Evolutionary conservation across 2,888 invertebrate species (phyloP).

Genomic region (Ormyrus labotus): DNA sequence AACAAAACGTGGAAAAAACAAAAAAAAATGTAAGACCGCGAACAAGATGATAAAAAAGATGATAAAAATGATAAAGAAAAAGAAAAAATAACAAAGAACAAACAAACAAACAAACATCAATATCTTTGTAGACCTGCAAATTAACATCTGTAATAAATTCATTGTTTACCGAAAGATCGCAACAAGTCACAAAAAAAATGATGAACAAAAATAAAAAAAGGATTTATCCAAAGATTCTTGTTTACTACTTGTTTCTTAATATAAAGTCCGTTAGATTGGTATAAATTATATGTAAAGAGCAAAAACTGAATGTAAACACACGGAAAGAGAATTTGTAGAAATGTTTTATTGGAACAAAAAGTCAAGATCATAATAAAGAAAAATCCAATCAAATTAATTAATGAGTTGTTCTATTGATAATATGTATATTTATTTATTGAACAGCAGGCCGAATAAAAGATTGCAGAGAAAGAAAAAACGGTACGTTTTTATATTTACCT

Average conservation of each 20-base stretch:
- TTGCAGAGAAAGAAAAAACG: slow-evolving; percentile 28
- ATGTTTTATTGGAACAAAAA: slow-evolving; percentile 48
- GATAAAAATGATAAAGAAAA: too few relatives aligned
- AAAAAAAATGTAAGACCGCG: slow-evolving; percentile 23
- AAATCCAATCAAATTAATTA: slow-evolving; percentile 43
- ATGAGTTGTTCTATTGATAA: slow-evolving; percentile 43
- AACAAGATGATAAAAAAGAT: slow-evolving; percentile 11
- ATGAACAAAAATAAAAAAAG: slow-evolving; percentile 45
- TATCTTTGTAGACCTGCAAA: slow-evolving; percentile 34
- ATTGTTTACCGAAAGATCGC: slow-evolving; percentile 51
- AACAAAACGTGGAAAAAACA: slow-evolving; percentile 44
- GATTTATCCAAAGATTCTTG: slow-evolving; percentile 41
- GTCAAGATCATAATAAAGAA: slow-evolving; percentile 53
- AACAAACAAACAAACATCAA: not conserved
- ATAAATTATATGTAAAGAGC: slow-evolving; percentile 44
- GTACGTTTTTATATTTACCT: slow-evolving; percentile 36
- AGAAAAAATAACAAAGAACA: too few relatives aligned
- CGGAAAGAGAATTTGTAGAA: slow-evolving; percentile 37
- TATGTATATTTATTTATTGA: slow-evolving; percentile 17
- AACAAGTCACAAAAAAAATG: slow-evolving; percentile 40
- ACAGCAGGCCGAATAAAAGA: slow-evolving; percentile 34
- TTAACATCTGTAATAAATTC: slow-evolving; percentile 34
- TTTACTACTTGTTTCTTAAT: slow-evolving; percentile 45
- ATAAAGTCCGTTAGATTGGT: slow-evolving; percentile 44
- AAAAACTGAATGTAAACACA: slow-evolving; percentile 39